Conservation (phyloP, 2,113 vertebrate genomes). For the Puntigrus tetrazona region DNA sequence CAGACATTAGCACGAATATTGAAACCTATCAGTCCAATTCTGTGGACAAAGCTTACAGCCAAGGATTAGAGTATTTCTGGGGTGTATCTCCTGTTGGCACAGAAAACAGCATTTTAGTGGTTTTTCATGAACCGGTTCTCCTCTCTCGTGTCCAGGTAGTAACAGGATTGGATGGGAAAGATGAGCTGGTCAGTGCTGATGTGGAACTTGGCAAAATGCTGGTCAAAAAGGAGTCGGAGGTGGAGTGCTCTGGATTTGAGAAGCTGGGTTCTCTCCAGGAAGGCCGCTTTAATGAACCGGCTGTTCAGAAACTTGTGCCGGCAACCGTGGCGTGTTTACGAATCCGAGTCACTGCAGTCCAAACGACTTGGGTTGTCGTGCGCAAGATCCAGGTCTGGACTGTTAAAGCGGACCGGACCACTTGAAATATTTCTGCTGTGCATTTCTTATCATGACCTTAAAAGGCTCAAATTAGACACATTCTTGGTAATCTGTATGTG, state of each 20-base stretch:
- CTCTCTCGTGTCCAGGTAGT: constrained; percentile 70
- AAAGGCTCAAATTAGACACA: background rate
- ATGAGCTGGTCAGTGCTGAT: constrained; percentile 67
- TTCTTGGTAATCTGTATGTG: background rate
- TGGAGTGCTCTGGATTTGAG: constrained; percentile 70
- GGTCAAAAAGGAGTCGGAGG: accelerated
- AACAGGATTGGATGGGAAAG: constrained; percentile 69
- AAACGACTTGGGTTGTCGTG: constrained; percentile 80
- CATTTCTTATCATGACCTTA: background rate
- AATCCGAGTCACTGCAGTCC: constrained; percentile 73
- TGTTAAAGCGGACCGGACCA: background rate
- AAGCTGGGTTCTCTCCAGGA: constrained; percentile 71
- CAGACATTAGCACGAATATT: constrained; percentile 75
- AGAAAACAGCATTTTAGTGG: constrained; percentile 74
- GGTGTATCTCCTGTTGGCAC: constrained; percentile 63
- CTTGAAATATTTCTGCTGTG: background rate
- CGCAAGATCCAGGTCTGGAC: constrained; percentile 67
- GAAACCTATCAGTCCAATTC: constrained; percentile 40
- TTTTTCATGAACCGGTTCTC: constrained; percentile 67
- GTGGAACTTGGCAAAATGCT: constrained; percentile 74
- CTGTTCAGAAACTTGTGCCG: constrained; percentile 60
- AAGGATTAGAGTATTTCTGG: constrained; percentile 73
- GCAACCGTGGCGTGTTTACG: constrained; percentile 72
- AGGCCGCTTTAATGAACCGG: constrained; percentile 70
- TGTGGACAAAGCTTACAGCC: constrained; percentile 76